Percentiles rank a stretch among this genome's conserved stretches.
Evolutionary conservation across 2,113 vertebrate genomes (phyloP).

Genomic region (Strigops habroptila): DNA sequence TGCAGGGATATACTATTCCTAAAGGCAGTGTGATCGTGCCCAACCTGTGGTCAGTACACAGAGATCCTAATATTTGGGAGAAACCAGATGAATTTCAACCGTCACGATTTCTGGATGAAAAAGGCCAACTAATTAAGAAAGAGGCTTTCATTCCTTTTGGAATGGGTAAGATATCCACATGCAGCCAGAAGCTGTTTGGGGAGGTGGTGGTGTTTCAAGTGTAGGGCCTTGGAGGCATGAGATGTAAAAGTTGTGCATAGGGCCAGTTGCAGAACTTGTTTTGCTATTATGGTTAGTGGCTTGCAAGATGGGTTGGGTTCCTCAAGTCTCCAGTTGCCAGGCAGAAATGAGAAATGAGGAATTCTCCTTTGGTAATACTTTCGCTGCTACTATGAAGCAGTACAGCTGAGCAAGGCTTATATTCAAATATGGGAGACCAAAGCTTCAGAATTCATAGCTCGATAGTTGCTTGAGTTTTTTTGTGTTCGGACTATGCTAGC

Average conservation of each 20-base stretch:
- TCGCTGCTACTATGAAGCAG: background rate
- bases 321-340: background rate
- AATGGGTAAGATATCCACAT: slow-evolving; percentile 79
- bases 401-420: background rate
- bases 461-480: background rate
- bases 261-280: background rate
- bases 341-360: background rate
- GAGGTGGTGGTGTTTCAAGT: background rate
- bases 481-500: background rate
- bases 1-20: slow-evolving; percentile 90
- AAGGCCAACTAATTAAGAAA: slow-evolving; percentile 85
- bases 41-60: slow-evolving; percentile 91
- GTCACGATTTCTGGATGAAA: slow-evolving; percentile 84
- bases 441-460: background rate
- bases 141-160: slow-evolving; percentile 94
- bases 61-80: slow-evolving; percentile 90
- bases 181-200: background rate
- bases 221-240: background rate
- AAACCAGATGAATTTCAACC: slow-evolving; percentile 87
- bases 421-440: background rate
- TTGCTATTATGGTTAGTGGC: background rate
- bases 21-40: slow-evolving; percentile 86
- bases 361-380: background rate
- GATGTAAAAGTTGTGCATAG: background rate
- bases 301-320: background rate